phyloP scores from a whole-genome alignment of 2,888 invertebrate genomes.

The Gisinianus flammeolus region DNA sequence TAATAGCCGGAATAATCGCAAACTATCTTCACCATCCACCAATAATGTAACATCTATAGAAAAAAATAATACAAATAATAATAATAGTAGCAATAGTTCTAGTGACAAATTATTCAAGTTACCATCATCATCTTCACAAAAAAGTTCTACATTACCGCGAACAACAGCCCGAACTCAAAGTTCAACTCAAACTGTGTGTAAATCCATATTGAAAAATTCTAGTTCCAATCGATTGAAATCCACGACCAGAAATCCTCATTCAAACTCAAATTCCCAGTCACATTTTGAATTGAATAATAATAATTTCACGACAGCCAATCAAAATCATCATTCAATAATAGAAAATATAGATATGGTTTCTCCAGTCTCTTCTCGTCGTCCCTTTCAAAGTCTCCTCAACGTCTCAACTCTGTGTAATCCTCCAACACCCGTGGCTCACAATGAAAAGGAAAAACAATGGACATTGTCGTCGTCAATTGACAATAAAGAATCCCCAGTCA shows the following conservation, averaged over 20 bases:
- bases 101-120: neutral
- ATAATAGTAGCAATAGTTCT: neutral
- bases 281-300: constrained; percentile 33
- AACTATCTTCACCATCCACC: neutral
- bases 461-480: too few species aligned
- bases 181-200: neutral
- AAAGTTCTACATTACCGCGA: constrained; percentile 32
- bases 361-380: constrained; percentile 22
- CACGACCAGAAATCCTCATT: neutral
- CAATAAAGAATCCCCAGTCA: too few species aligned
- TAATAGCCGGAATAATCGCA: constrained; percentile 9
- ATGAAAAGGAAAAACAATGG: constrained; percentile 4
- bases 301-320: constrained; percentile 27
- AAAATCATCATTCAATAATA: constrained; percentile 13
- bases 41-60: neutral
- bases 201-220: neutral
- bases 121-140: neutral
- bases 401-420: constrained; percentile 24
- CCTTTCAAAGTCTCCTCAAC: constrained; percentile 29
- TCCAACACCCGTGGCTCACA: constrained; percentile 36
- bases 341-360: constrained; percentile 5
- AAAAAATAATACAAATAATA: neutral
- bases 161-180: neutral
- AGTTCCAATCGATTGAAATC: too few species aligned
- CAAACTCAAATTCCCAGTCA: neutral